These are phyloP conservation scores for Rhinolophus sinicus DNA, from an alignment of 2,113 vertebrate species.

Conservation along the genomic window DNA sequence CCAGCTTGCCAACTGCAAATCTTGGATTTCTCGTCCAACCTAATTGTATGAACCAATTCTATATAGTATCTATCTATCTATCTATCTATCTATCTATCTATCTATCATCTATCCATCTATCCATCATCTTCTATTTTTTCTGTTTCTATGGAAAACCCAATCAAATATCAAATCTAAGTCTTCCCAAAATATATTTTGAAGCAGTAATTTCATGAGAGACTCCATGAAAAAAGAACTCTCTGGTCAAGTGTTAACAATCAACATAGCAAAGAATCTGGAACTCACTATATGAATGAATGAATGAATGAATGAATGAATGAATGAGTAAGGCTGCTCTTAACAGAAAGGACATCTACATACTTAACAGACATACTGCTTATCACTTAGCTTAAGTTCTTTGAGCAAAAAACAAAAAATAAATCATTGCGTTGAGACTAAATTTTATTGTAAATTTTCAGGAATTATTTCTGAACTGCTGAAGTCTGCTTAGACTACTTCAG, in stretches of 20 bases:
- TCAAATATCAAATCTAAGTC: background rate
- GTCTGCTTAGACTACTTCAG: background rate
- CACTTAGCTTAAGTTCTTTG: background rate
- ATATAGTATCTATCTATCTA: background rate
- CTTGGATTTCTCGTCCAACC: background rate
- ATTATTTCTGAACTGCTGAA: slow-evolving; percentile 13
- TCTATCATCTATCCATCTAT: background rate
- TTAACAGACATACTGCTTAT: background rate
- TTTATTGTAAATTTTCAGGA: background rate
- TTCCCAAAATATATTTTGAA: background rate
- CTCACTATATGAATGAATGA: background rate
- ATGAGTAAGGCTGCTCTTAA: background rate
- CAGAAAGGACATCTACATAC: background rate
- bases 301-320: too few relatives aligned
- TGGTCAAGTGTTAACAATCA: background rate
- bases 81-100: background rate
- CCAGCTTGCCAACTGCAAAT: background rate
- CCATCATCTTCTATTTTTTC: background rate
- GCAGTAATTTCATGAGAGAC: background rate
- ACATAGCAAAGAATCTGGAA: background rate
- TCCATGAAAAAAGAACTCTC: background rate
- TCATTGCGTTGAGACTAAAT: background rate
- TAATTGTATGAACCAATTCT: background rate
- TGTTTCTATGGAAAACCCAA: background rate
- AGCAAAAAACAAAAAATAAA: slow-evolving; percentile 23